Base-by-base conservation (phyloP, 2,113 vertebrate genomes). In the Thamnophis sirtalis region DNA sequence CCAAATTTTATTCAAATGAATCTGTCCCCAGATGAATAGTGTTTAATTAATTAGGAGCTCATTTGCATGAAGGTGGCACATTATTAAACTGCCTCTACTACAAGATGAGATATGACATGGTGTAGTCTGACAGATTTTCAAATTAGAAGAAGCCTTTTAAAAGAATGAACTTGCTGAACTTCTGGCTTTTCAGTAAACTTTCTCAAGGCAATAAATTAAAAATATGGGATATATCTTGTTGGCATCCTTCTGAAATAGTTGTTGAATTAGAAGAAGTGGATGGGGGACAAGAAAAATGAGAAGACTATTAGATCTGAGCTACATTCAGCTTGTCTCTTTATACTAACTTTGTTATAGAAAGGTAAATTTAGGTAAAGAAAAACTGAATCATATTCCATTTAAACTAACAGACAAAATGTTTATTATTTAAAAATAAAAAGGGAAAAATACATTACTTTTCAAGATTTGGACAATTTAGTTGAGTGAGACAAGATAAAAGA, bases 1-100 rank as follows among this genome's bases (percentile, higher is more conserved):
- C 94, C 95, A 93, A 93, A 96, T 93, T 93, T 94, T 91, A 93
- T 94, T 92, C 95, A 95, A 95, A 96, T 95, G 95, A 97, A 95
- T 95, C 96, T 92, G 88, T 96, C 92, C 97, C 95, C 56, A 1
- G 93, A 97, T 97, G 97, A 97, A 94, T 91, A 94, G 94, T 96
- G 94, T 86, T 97, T 97, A 97, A 97, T 98, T 97, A 97, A 97
- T 98, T 97, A 97, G 96, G 95, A 96, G 87, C 94, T 97, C 94
- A 96, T 98, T 97, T 97, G 96, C 96, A 97, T 96, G 55, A 94
- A 97, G 96, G 96, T 94, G 94, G 94, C 96, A 97, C 95, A 51
- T 97, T 97, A 97, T 96, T 95, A 96, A 97, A 97, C 96, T 95
- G 92, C 87, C 93, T 96, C 96, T 96, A 93, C 95, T 93, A 96